Base-by-base conservation (phyloP, 2,888 invertebrate genomes). In the Strigamia maritima region DNA sequence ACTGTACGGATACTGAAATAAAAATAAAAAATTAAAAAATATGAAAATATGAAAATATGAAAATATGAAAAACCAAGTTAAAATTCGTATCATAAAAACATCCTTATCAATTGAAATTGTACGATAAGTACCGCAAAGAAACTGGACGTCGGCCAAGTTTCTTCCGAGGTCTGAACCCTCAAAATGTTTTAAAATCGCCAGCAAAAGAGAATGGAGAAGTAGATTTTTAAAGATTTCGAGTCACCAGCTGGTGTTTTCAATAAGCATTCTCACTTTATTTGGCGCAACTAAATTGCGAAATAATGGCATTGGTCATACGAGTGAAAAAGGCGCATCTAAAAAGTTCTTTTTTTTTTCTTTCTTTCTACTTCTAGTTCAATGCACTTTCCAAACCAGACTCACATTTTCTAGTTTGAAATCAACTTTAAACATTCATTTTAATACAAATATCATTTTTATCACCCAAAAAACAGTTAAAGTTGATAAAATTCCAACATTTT, bases 1-100 rank as follows among this genome's bases (percentile, higher is more conserved):
- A 16, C 44, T 44, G 49, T 77, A 77, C 24, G 77, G 44, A 14
- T 77, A 49, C 44, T 44, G 49, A 24, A 77, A 77, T 38, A 14
- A 49, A 44, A 76, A 40, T 14, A 16, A 7, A n/a, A n/a, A n/a
- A n/a, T n/a, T n/a, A n/a, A n/a, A n/a, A n/a, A n/a, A n/a, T n/a
- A n/a, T n/a, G n/a, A n/a, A n/a, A n/a, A n/a, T n/a, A n/a, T n/a
- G n/a, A n/a, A n/a, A n/a, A n/a, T n/a, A n/a, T n/a, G n/a, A n/a
- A n/a, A n/a, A n/a, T n/a, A n/a, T n/a, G n/a, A n/a, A n/a, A n/a
- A 70, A 70, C 8, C 1, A 70, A 70, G n/a, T 26, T 28, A 24
- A 70, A 70, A 70, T 70, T 70, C 54, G 19, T 54, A 54, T 22
- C 54, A 19, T 19, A n/a, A 22, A 22, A 54, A 7, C 8, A 22